Percentiles rank a stretch among this genome's conserved stretches.
Evolutionary conservation across 2,797 vertebrate species (phyloP).

Genomic region (Gymnothorax javanicus): DNA sequence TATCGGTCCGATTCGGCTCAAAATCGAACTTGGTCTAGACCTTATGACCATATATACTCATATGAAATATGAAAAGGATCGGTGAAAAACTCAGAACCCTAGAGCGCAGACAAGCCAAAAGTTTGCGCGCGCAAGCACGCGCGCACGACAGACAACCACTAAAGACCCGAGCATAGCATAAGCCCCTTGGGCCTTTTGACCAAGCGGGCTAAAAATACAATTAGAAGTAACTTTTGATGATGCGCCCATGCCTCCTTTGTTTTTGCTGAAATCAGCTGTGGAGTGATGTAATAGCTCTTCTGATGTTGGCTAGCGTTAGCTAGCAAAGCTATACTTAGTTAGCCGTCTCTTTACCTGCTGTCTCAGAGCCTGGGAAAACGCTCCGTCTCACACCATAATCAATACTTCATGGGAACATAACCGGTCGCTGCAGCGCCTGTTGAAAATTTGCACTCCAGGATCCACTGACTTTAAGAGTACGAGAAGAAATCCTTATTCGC

Average conservation of each 20-base stretch:
- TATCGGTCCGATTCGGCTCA: too few species aligned
- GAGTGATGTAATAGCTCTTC: conserved; percentile 9
- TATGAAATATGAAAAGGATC: too few species aligned
- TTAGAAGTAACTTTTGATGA: background rate
- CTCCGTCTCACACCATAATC: conserved; percentile 25
- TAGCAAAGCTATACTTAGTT: background rate
- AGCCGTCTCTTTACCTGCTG: conserved; percentile 17
- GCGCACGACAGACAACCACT: too few species aligned
- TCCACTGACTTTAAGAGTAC: background rate
- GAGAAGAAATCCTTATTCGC: background rate
- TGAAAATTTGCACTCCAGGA: background rate
- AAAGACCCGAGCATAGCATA: too few species aligned
- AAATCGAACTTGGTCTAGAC: too few species aligned
- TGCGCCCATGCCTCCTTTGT: conserved; percentile 6
- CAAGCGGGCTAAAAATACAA: background rate
- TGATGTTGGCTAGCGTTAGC: conserved; percentile 4
- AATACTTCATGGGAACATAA: conserved; percentile 11
- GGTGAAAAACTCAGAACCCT: too few species aligned
- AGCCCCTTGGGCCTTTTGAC: too few species aligned
- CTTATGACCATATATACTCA: too few species aligned
- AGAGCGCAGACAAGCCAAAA: too few species aligned
- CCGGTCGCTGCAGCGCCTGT: conserved; percentile 9
- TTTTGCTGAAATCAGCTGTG: conserved; percentile 5
- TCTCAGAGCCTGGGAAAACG: background rate
- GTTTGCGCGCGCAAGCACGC: too few species aligned